A percentile compares a stretch with the other conserved stretches of the same genome.
phyloP scores from a whole-genome alignment of 2,113 vertebrate genomes.

The Tylochromis polylepis region DNA sequence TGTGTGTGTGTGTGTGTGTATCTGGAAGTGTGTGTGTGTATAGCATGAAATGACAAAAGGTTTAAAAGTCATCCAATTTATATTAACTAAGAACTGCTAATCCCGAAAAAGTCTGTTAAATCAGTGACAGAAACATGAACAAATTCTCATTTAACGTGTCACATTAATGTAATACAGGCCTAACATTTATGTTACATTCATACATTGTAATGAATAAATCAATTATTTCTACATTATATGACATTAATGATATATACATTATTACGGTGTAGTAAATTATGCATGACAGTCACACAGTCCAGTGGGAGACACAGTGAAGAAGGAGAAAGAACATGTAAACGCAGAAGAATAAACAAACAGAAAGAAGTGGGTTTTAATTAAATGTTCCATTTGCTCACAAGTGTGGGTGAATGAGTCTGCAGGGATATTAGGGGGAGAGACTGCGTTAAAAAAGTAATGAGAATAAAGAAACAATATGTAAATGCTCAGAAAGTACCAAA shows the following conservation, averaged over 20 bases:
- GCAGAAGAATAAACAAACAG: neutral
- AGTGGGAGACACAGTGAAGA: neutral
- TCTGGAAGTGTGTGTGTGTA: neutral
- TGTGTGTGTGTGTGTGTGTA: neutral
- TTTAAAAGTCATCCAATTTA: neutral
- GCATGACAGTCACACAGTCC: neutral
- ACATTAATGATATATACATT: neutral
- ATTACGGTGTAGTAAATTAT: neutral
- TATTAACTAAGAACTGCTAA: neutral
- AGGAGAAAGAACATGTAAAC: neutral
- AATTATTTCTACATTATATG: neutral
- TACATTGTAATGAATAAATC: neutral
- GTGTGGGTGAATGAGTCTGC: neutral
- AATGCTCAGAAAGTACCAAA: neutral
- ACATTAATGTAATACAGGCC: neutral
- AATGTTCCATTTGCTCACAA: neutral
- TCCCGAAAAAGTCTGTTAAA: neutral
- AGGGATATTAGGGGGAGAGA: neutral
- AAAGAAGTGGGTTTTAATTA: neutral
- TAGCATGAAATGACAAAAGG: neutral
- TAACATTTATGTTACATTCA: neutral
- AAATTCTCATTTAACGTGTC: neutral
- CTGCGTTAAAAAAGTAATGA: neutral
- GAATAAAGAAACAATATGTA: neutral
- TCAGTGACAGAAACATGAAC: rapidly evolving